phyloP scores from a whole-genome alignment of 2,888 invertebrate species.

The Anodontia alba region DNA sequence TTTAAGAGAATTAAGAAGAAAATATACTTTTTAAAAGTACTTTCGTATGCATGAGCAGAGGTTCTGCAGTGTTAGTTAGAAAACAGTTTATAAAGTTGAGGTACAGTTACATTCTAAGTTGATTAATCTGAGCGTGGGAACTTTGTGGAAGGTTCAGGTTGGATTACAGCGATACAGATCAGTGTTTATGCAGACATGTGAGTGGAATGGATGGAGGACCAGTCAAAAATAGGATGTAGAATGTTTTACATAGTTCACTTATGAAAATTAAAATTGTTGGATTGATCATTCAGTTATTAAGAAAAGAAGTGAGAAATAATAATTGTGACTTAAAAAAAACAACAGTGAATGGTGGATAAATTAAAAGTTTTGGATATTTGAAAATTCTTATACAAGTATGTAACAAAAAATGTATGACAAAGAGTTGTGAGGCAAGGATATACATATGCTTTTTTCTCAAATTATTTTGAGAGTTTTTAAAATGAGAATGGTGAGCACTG shows the following conservation, averaged over 20 bases:
- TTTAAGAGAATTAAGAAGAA: not conserved
- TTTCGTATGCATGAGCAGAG: constrained; percentile 4
- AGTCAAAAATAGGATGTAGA: not conserved
- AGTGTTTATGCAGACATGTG: constrained; percentile 61
- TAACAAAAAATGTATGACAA: too few species aligned
- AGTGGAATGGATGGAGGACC: constrained; percentile 19
- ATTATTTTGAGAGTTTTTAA: too few species aligned
- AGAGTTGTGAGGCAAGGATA: too few species aligned
- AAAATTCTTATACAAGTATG: too few species aligned
- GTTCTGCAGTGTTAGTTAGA: not conserved
- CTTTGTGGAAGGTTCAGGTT: constrained; percentile 52
- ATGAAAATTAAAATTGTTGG: too few species aligned
- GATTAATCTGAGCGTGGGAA: constrained; percentile 59
- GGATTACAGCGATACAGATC: constrained; percentile 61
- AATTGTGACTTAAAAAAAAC: too few species aligned
- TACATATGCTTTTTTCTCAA: too few species aligned
- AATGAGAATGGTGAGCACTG: too few species aligned
- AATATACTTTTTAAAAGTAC: not conserved
- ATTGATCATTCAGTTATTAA: not conserved
- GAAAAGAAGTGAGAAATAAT: not conserved
- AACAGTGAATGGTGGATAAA: too few species aligned
- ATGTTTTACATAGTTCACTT: not conserved
- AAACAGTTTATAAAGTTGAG: constrained; percentile 14
- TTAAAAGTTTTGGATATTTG: too few species aligned
- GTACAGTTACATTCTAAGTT: constrained; percentile 21